Conservation (phyloP, 2,888 invertebrate genomes). For the Pristionchus fissidentatus region DNA sequence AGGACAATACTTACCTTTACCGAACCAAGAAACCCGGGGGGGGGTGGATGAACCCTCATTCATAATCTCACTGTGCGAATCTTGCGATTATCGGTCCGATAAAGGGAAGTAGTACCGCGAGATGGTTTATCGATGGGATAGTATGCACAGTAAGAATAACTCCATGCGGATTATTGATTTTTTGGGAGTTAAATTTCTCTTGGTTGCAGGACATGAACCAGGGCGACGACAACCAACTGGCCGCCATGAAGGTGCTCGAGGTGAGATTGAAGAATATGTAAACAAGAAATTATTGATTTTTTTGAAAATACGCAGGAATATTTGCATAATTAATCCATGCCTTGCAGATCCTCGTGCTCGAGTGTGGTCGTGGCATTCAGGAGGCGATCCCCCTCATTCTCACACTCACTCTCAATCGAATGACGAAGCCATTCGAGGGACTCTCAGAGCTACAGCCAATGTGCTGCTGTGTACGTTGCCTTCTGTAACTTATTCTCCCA, state of each 20-base stretch:
- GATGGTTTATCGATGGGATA: too few relatives aligned
- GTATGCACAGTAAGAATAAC: too few relatives aligned
- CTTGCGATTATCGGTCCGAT: too few relatives aligned
- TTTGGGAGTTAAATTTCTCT: too few relatives aligned
- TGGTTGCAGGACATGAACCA: slow-evolving; percentile 78
- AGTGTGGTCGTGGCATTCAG: slow-evolving; percentile 38
- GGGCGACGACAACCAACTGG: slow-evolving; percentile 93
- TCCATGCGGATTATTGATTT: too few relatives aligned
- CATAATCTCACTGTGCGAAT: too few relatives aligned
- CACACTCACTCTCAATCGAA: slow-evolving; percentile 27
- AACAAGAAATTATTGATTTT: too few relatives aligned
- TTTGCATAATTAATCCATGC: neutral
- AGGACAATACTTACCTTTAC: neutral
- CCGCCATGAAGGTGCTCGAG: slow-evolving; percentile 96
- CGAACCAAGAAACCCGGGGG: neutral
- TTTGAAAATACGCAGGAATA: too few relatives aligned
- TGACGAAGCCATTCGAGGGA: slow-evolving; percentile 45
- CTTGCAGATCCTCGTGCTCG: slow-evolving; percentile 37
- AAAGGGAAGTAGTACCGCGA: too few relatives aligned
- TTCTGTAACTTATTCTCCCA: neutral
- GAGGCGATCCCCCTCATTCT: slow-evolving; percentile 43
- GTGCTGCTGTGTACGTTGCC: slow-evolving; percentile 35
- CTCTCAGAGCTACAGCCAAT: slow-evolving; percentile 47
- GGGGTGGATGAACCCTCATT: neutral
- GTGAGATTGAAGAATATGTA: too few relatives aligned